Base-by-base conservation (phyloP, 2,797 vertebrate genomes). In the Poliocrania exsul region DNA sequence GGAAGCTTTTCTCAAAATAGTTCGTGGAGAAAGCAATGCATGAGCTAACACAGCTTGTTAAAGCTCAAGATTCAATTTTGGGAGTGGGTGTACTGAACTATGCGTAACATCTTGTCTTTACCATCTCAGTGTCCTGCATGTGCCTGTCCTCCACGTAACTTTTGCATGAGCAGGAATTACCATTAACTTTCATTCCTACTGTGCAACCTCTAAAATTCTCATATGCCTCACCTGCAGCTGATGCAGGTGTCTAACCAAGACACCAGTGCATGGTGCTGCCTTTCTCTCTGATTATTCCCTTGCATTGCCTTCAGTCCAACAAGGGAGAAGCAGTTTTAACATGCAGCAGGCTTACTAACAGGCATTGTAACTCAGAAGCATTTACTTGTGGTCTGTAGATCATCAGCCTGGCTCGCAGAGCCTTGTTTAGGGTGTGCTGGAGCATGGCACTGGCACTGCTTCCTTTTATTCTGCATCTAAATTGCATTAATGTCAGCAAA, bases 401-500 rank as follows among this genome's bases (percentile, higher is more conserved):
- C 37, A 42, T 93, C 84, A 85, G 65, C 24, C 75, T 35, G 33
- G 47, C 38, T 86, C 69, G 35, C 23, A 90, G 62, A 75, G 70
- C 75, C 65, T 69, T 56, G 26, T 24, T 75, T 50, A 91, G 92
- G 56, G 57, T 46, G 78, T 82, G 69, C 64, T 92, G 84, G 67
- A 71, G 86, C 44, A 24, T 8, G 69, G 54, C 54, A 31, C 69
- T 57, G 50, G 72, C 89, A 72, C 58, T 49, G 66, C 92, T 96
- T 94, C 77, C 87, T 96, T 90, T 90, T 81, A 49, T 73, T 86
- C 75, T 86, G 85, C 62, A 93, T 88, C 75, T 92, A 50, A 96
- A 96, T 92, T 91, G 37, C 62, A 93, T 95, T 95, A 91, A 70
- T 91, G 89, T 56, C 82, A 84, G 77, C 62, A 70, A 44, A 92